Evolutionary conservation across 1,140 invertebrate genomes (phyloP), one percentile per base, ranked within the genome.

Genomic region (Lepidurus couesii): DNA sequence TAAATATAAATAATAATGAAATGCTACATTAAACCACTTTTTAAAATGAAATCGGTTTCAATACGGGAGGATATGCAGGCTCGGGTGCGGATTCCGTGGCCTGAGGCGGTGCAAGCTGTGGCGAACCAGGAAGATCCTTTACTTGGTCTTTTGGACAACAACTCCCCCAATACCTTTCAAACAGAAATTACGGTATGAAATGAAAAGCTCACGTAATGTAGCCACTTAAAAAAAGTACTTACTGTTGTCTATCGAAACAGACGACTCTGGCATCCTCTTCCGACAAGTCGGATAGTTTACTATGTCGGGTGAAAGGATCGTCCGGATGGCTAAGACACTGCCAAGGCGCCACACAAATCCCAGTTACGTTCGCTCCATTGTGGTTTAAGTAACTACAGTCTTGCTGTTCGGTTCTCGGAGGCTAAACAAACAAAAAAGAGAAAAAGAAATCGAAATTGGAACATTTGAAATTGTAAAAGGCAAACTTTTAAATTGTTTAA

Each of bases 161-260:
- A 21, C 21, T n/a, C 6, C 53, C 53, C 53, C 53, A 65, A 65
- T 65, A 65, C n/a, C 53, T 65, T 65, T n/a, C n/a, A 65, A 65
- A 16, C 53, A 16, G 16, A 65, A 8, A 13, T 6, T 21, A 9
- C 4, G 13, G 21, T 65, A 11, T 34, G 26, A 34, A 34, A 34
- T 34, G 26, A 34, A 34, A 34, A 34, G 34, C 3, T n/a, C 53
- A 21, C 7, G 4, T 65, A 65, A 10, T 13, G 21, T 16, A 65
- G 53, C 16, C 45, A 21, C 16, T 13, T 7, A 21, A 65, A 7
- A 7, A 16, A 21, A 65, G 4, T 21, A 65, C 53, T 65, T 7
- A 65, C 53, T 21, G n/a, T 65, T 65, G 53, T 21, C 53, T 65
- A 16, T 65, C 53, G 13, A 65, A 65, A 65, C 53, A 65, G 21